Conservation (phyloP, 1,140 invertebrate genomes). For the Gryllus bimaculatus region DNA sequence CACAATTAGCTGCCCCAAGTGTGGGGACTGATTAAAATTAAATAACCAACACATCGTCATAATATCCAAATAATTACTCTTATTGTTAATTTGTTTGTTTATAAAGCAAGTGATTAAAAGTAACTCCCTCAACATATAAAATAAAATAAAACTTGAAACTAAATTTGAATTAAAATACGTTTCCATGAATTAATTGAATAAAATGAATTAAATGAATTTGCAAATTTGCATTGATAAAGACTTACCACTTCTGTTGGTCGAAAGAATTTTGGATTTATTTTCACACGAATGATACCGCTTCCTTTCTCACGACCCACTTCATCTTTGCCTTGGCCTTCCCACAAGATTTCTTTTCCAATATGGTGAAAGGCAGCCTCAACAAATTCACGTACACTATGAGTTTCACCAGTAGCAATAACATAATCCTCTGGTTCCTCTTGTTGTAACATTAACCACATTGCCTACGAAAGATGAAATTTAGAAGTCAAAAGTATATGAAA, state of each 20-base stretch:
- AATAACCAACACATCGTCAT: too few relatives aligned
- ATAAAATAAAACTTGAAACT: too few relatives aligned
- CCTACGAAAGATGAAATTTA: slow-evolving; percentile 44
- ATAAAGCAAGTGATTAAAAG: too few relatives aligned
- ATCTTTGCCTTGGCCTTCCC: slow-evolving; percentile 85
- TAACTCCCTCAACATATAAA: too few relatives aligned
- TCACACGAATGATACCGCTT: slow-evolving; percentile 72
- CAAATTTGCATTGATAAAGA: slow-evolving; percentile 24
- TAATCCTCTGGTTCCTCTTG: slow-evolving; percentile 87
- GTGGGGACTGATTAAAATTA: too few relatives aligned
- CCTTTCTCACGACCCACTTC: slow-evolving; percentile 71
- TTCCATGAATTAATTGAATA: not conserved
- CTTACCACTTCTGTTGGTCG: slow-evolving; percentile 95
- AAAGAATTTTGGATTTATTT: slow-evolving; percentile 91
- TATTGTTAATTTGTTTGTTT: not conserved
- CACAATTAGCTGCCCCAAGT: too few relatives aligned
- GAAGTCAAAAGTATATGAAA: too few relatives aligned
- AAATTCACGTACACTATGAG: slow-evolving; percentile 93
- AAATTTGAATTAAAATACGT: too few relatives aligned
- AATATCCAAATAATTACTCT: too few relatives aligned
- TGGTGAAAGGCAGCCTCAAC: slow-evolving; percentile 82
- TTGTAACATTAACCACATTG: slow-evolving; percentile 99
- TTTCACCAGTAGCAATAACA: slow-evolving; percentile 93
- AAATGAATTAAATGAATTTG: not conserved
- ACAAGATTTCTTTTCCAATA: slow-evolving; percentile 62